Percentiles rank a stretch among this genome's conserved stretches.
Conservation (phyloP, 2,888 invertebrate genomes). For the Xiphydria camelus region DNA sequence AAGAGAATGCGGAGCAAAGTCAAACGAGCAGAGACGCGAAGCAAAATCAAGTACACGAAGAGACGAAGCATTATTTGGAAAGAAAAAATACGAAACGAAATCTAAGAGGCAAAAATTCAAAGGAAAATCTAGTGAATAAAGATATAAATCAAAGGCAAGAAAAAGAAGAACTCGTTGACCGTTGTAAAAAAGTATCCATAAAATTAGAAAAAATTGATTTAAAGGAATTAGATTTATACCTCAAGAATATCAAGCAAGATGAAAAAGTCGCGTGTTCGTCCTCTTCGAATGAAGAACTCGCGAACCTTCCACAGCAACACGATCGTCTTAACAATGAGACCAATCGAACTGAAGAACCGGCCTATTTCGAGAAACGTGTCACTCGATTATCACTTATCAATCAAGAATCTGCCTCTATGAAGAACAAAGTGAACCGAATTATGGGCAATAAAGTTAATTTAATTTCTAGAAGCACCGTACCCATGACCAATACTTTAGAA, state of each 20-base stretch:
- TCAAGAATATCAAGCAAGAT: not conserved
- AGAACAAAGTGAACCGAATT: too few species aligned
- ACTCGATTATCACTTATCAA: too few species aligned
- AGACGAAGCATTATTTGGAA: not conserved
- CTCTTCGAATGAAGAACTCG: too few species aligned
- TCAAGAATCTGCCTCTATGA: too few species aligned
- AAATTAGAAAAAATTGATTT: slow-evolving; percentile 1
- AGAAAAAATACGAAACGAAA: slow-evolving; percentile 9
- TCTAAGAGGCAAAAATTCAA: too few species aligned
- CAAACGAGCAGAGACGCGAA: not conserved
- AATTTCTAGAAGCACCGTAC: too few species aligned
- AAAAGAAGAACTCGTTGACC: not conserved
- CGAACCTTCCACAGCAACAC: not conserved
- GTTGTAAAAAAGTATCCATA: slow-evolving; percentile 2
- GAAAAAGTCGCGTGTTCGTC: not conserved
- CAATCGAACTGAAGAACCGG: not conserved
- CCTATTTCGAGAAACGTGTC: too few species aligned
- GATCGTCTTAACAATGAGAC: too few species aligned
- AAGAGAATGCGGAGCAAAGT: not conserved
- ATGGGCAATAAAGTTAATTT: too few species aligned
- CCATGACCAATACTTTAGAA: too few species aligned
- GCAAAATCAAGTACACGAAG: not conserved
- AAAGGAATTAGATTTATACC: not conserved
- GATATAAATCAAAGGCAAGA: not conserved
- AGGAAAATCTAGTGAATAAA: not conserved